These are phyloP conservation scores for Chamaea fasciata DNA, from an alignment of 2,113 vertebrate genomes.

Conservation along the genomic window DNA sequence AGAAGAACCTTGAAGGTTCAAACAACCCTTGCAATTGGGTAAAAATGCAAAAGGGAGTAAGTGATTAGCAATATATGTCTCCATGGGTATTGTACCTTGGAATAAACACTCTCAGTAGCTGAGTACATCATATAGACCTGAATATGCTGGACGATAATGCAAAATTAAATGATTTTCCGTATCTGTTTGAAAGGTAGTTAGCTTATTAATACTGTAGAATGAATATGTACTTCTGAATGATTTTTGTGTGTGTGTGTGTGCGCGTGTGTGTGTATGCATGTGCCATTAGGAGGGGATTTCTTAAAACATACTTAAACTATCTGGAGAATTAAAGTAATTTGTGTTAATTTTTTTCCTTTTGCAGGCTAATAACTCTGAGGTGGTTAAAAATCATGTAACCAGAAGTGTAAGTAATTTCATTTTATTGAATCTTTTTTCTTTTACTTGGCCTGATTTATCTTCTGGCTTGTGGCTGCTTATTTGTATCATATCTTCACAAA, in stretches of 20 bases:
- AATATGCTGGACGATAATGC: not conserved
- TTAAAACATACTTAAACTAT: not conserved
- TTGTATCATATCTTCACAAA: not conserved
- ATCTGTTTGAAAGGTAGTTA: not conserved
- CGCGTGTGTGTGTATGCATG: not conserved
- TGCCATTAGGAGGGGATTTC: not conserved
- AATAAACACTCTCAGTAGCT: not conserved
- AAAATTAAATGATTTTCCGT: not conserved
- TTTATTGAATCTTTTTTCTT: not conserved
- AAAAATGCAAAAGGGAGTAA: not conserved
- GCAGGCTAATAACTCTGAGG: not conserved
- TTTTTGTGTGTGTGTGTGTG: not conserved
- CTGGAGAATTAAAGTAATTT: not conserved
- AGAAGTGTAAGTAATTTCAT: not conserved
- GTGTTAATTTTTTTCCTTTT: not conserved
- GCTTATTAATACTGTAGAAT: not conserved
- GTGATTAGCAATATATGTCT: not conserved
- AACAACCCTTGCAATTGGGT: not conserved
- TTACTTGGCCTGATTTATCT: not conserved
- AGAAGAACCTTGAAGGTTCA: not conserved
- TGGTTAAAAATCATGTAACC: constrained; percentile 21
- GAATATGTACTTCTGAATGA: not conserved
- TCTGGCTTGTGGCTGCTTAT: not conserved
- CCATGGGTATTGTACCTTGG: not conserved
- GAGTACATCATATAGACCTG: not conserved